Conservation (phyloP, 2,888 invertebrate genomes). For the Sepioteuthis lessoniana region DNA sequence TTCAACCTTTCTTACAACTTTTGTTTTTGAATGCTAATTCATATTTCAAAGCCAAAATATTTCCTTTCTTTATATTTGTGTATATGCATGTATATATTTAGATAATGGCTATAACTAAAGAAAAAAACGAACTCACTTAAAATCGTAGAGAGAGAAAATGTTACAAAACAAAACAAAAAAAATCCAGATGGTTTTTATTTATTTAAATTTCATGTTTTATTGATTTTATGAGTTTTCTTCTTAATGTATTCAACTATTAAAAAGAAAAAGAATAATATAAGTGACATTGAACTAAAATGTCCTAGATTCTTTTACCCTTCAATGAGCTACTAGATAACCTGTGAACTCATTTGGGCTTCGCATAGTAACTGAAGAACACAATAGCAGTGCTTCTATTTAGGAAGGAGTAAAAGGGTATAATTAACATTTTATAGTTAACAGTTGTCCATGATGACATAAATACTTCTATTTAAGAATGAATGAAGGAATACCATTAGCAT, state of each 20-base stretch:
- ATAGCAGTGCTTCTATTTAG: no score
- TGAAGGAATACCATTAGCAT: no score
- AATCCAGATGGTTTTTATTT: background rate
- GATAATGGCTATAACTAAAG: background rate
- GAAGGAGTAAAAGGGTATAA: no score
- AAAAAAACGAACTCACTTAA: background rate
- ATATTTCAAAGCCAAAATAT: background rate
- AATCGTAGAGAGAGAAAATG: background rate
- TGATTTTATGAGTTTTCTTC: background rate
- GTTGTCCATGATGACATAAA: no score
- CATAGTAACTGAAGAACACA: no score
- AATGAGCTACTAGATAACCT: no score
- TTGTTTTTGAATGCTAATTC: background rate
- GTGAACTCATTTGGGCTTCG: no score
- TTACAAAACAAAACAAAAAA: background rate
- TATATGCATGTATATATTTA: background rate
- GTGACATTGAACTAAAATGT: no score
- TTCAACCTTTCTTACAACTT: background rate
- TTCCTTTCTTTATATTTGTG: background rate
- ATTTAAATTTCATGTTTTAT: background rate
- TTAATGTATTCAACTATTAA: background rate
- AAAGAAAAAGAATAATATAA: background rate
- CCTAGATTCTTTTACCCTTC: no score
- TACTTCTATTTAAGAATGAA: no score
- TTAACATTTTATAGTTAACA: no score